Evolutionary conservation across 2,888 invertebrate genomes (phyloP).

Genomic region (Strigamia crassipes): DNA sequence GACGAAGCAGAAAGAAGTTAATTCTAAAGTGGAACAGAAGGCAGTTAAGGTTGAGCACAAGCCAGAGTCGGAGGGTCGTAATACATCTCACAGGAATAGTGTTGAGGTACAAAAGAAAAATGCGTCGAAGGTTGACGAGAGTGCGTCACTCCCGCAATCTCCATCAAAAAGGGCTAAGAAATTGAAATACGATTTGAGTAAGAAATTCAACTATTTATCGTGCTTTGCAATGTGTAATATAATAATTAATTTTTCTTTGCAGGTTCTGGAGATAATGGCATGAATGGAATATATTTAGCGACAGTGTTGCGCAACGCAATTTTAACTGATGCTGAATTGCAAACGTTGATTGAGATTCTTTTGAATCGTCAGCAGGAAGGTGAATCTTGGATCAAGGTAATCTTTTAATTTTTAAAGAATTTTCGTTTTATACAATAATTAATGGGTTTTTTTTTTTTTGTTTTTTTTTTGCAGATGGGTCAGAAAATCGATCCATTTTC

Average conservation of each 20-base stretch:
- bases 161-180: neutral
- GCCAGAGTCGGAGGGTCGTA: neutral
- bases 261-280: slow-evolving; percentile 59
- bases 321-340: slow-evolving; percentile 83
- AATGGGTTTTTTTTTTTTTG: neutral
- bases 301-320: slow-evolving; percentile 78
- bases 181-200: slow-evolving; percentile 27
- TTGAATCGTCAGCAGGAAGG: slow-evolving; percentile 86
- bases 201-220: slow-evolving; percentile 46
- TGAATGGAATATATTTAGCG: slow-evolving; percentile 72
- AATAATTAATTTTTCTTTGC: neutral
- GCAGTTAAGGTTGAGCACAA: neutral
- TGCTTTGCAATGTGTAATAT: slow-evolving; percentile 36
- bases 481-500: slow-evolving; percentile 76
- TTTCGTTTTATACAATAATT: slow-evolving; percentile 28
- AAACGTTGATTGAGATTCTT: slow-evolving; percentile 83
- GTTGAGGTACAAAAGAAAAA: neutral
- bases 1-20: neutral
- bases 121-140: neutral
- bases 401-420: neutral
- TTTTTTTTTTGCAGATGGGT: slow-evolving; percentile 65
- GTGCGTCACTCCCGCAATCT: neutral
- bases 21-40: neutral
- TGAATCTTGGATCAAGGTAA: slow-evolving; percentile 68
- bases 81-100: neutral